Evolutionary conservation across 2,113 vertebrate species (phyloP), one percentile per base, ranked within the genome.

Genomic region (Sorex fumeus): DNA sequence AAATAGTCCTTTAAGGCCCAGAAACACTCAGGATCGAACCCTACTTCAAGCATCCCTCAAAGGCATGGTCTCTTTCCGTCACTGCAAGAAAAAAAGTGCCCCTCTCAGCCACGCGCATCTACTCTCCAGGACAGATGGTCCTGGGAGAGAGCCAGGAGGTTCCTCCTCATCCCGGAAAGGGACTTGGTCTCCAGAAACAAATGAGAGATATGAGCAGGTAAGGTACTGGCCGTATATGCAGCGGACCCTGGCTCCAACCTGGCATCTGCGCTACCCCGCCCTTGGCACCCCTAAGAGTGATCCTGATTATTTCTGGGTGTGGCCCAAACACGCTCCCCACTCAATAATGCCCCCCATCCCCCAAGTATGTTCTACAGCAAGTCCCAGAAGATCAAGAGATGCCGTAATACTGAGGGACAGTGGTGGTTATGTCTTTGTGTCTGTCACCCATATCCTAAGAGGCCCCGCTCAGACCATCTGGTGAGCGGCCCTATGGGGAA

Each of bases 381-480:
- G 78, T 67, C 50, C 25, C 69, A 57, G 28, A 83, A 80, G 57
- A 43, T 12, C 32, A 86, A 92, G 67, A 84, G 27, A 90, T 25
- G 90, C 50, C 67, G 21, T 88, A 70, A 74, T 88, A 78, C 0
- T 57, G 76, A 86, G 80, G 53, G 28, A 87, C 91, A 47, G 28
- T 70, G 53, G 72, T 86, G 47, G 89, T 79, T 93, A 93, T 89
- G 80, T 93, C 95, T 96, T 94, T 91, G 82, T 91, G 91, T 78
- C 91, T 96, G 87, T 91, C 91, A 84, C 78, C 86, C 93, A 84
- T 89, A 93, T 69, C 96, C 74, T 89, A 89, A 40, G 93, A 89
- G 95, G 95, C 87, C 77, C 89, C 84, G 69, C 71, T 94, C 84
- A 89, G 69, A 91, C 95, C 95, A 96, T 96, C 95, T 97, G 96